Evolutionary conservation across 2,797 vertebrate genomes (phyloP), one percentile per base, ranked within the genome.

Genomic region (Bryconaethiops microstoma): DNA sequence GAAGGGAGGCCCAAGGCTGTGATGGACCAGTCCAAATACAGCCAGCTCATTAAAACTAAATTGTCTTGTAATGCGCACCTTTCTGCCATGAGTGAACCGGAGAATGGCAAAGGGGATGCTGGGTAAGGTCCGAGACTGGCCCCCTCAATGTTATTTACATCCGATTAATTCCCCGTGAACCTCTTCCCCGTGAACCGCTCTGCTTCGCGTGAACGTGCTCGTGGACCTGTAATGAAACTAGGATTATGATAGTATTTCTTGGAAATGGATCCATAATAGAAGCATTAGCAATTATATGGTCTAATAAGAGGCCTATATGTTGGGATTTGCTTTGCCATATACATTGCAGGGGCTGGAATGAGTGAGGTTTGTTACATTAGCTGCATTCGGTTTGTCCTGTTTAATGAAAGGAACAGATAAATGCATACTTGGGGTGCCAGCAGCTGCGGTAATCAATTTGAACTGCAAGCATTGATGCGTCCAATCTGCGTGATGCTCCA

Each of bases 21-120:
- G 89, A 90, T 80, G 80, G 87, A 90, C 88, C 90, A 86, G 88
- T 90, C 90, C 90, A 92, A 93, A 93, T 91, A 92, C 71, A 52
- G 82, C 87, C 77, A 85, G 86, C 90, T 93, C 90, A 92, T 94
- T 93, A 93, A 91, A 92, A 90, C 85, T 85, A 88, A 88, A 90
- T 88, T 91, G 89, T 90, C 90, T 87, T 89, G 91, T 91, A 92
- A 93, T 89, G 88, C 87, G 86, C 87, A 91, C 90, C 88, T 92
- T 89, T 92, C 88, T 89, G 69, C 67, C 73, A 85, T 85, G 86
- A 89, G 89, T 82, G 74, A 90, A 91, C 87, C 72, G 84, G 86
- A 79, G 55, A n/a, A n/a, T 75, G 63, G 77, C 52, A 25, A 9
- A 19, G 40, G 48, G 65, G 77, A 25, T 50, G 76, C 74, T 25